phyloP scores from a whole-genome alignment of 1,140 invertebrate genomes.

The Drosophila funebris region DNA sequence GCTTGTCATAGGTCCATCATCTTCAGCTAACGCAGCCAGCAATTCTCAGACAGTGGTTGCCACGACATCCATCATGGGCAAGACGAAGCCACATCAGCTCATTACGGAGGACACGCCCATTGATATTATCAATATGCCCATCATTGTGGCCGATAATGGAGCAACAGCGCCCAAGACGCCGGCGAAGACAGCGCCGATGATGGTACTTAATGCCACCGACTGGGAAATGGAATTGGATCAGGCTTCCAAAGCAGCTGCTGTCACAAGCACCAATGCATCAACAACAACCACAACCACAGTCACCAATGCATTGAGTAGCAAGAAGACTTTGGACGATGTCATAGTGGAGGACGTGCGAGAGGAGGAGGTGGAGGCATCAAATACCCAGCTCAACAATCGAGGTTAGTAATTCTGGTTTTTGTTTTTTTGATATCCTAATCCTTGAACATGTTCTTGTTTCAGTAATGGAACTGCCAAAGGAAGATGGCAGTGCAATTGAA shows the following conservation, averaged over 20 bases:
- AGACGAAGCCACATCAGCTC: conserved; percentile 64
- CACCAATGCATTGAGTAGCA: conserved; percentile 33
- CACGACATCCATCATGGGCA: conserved; percentile 17
- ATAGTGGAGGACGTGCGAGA: conserved; percentile 61
- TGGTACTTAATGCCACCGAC: conserved; percentile 84
- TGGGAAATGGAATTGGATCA: conserved; percentile 86
- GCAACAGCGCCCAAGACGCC: conserved; percentile 29
- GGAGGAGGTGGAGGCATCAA: conserved; percentile 29
- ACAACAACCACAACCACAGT: conserved; percentile 8
- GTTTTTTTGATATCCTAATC: not conserved
- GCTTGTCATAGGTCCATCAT: conserved; percentile 59
- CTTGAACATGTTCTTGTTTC: not conserved
- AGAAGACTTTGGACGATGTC: conserved; percentile 64
- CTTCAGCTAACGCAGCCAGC: conserved; percentile 15
- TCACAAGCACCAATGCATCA: not conserved
- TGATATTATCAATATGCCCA: conserved; percentile 80
- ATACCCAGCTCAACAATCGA: conserved; percentile 55
- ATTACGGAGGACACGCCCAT: conserved; percentile 86
- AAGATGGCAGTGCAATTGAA: conserved; percentile 76
- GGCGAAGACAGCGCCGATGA: conserved; percentile 37
- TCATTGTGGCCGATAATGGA: conserved; percentile 76
- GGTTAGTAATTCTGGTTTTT: conserved; percentile 28
- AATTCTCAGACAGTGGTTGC: conserved; percentile 17
- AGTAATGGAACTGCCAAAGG: conserved; percentile 74
- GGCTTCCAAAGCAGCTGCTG: conserved; percentile 81